Base-by-base conservation (phyloP, 2,888 invertebrate genomes). In the Zhengitettix transpicula region DNA sequence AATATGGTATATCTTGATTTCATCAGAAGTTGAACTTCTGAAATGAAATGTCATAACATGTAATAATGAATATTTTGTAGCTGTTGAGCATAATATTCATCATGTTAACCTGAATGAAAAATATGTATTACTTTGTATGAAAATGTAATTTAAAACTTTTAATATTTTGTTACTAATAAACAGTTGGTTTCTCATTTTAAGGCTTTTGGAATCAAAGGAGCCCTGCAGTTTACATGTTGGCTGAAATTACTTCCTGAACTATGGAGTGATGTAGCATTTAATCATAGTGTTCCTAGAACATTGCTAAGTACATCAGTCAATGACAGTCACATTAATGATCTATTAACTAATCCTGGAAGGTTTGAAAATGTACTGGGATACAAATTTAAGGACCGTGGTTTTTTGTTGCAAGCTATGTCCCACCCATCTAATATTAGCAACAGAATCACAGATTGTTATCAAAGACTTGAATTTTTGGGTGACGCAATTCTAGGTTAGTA, bases 351-450 rank as follows among this genome's bases (percentile, higher is more conserved):
- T 64, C n/a, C 73, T 64, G 51, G 65, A 69, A 44, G 68, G 3
- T 70, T 89, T 12, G 87, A 93, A 70, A 60, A 71, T 1, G 80
- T 77, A 55, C 67, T 92, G 5, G 78, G 81, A 0, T 94, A 93
- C 71, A 79, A 75, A 62, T 99, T 98, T 72, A 80, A 79, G 0
- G 87, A 97, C 69, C 81, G 84, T 1, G 81, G 85, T 0, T 89
- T 84, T 69, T 76, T 99, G 9, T 71, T 97, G 16, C 94, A 90
- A 82, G 95, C 95, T 0, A 76, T 99, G 58, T 93, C 97, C 0
- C 99, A 99, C 76, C 82, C 95, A 0, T 93, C 96, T 0, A 94
- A 85, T 73, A 81, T 82, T 9, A 78, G 82, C 9, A 94, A 95
- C 73, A 78, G 83, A 0, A 69, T 88, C 55, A 97, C 97, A 0